phyloP scores from a whole-genome alignment of 2,797 vertebrate species.

The Rhadinocentrus ornatus region DNA sequence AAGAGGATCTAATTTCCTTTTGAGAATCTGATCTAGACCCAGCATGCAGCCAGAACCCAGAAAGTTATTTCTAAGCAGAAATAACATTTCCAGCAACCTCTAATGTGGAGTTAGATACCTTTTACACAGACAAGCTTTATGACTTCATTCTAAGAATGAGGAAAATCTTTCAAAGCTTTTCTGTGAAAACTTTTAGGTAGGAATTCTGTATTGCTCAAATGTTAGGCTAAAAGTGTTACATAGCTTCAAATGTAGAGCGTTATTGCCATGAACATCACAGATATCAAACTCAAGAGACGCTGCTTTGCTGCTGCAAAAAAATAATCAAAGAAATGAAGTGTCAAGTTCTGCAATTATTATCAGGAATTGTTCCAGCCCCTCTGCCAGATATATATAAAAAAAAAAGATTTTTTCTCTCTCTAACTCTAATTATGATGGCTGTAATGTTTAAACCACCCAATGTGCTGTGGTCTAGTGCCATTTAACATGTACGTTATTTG shows the following conservation, averaged over 20 bases:
- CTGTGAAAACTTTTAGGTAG: conserved; percentile 22
- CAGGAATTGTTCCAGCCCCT: conserved; percentile 36
- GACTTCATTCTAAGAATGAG: conserved; percentile 44
- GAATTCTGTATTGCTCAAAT: conserved; percentile 10
- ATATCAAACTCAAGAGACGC: background rate
- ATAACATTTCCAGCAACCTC: conserved; percentile 42
- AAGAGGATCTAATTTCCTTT: conserved; percentile 47
- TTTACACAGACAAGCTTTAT: conserved; percentile 44
- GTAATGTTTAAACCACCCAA: conserved; percentile 18
- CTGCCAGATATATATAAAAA: conserved; percentile 4
- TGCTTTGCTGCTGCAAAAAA: conserved; percentile 8
- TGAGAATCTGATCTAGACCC: conserved; percentile 31
- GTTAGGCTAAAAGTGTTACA: conserved; percentile 18
- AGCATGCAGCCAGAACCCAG: conserved; percentile 34
- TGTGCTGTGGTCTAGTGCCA: background rate
- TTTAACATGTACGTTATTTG: conserved; percentile 6
- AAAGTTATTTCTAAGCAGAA: conserved; percentile 43
- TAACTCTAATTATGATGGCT: conserved; percentile 23
- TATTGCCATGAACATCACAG: conserved; percentile 48
- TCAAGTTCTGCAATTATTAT: conserved; percentile 36
- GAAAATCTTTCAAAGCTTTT: conserved; percentile 23
- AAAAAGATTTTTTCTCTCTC: conserved; percentile 5
- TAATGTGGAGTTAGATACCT: conserved; percentile 47
- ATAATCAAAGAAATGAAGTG: conserved; percentile 34
- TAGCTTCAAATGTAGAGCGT: conserved; percentile 27